phyloP scores from a whole-genome alignment of 2,888 invertebrate genomes.

The Nipponacmea schrenckii region DNA sequence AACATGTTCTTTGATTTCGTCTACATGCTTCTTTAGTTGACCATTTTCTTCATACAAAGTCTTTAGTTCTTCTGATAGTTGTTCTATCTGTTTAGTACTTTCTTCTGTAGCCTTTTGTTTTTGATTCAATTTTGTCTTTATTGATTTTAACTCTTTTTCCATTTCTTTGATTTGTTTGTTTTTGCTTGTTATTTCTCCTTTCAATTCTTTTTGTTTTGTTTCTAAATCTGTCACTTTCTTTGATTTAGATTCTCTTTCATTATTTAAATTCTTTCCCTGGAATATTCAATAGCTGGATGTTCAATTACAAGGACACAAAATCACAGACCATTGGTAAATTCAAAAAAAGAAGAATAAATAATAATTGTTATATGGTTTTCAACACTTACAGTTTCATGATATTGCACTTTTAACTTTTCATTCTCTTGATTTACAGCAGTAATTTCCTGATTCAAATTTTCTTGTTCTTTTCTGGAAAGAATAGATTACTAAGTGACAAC shows the following conservation, averaged over 20 bases:
- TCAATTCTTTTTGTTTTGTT: constrained; percentile 44
- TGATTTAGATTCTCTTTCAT: constrained; percentile 37
- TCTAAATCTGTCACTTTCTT: constrained; percentile 44
- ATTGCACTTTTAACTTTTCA: constrained; percentile 17
- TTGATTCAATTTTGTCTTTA: constrained; percentile 37
- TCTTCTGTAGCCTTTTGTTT: constrained; percentile 30
- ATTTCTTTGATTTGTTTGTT: constrained; percentile 55
- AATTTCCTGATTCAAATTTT: constrained; percentile 19
- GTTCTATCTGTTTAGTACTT: constrained; percentile 25
- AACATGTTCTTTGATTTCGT: constrained; percentile 6
- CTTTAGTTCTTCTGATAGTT: constrained; percentile 19
- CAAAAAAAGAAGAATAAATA: too few species aligned
- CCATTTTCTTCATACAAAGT: background rate
- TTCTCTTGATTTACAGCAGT: constrained; percentile 19
- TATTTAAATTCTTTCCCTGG: constrained; percentile 39
- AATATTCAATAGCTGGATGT: constrained; percentile 6
- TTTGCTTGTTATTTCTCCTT: constrained; percentile 41
- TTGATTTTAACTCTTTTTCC: constrained; percentile 50
- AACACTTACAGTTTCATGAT: constrained; percentile 22
- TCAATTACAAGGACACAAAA: background rate
- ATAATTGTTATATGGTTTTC: too few species aligned
- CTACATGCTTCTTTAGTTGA: background rate
- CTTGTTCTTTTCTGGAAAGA: constrained; percentile 22
- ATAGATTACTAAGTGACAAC: background rate
- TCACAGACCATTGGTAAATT: too few species aligned